Base-by-base conservation (phyloP, 2,888 invertebrate genomes). In the Napeogenes sylphis region DNA sequence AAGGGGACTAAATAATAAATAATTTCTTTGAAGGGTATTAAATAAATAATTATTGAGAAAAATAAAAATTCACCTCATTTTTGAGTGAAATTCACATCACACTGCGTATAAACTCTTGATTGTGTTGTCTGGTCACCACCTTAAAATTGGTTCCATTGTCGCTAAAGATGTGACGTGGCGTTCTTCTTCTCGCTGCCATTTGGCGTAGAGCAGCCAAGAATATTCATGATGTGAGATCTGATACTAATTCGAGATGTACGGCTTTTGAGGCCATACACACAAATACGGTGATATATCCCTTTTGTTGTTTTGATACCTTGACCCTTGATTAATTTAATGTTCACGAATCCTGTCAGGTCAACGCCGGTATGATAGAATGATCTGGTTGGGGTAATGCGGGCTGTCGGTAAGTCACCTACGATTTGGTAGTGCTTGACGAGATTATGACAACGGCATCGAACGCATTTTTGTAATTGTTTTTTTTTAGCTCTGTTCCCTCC, bases 151-250 rank as follows among this genome's bases (percentile, higher is more conserved):
- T 38, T 6, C 38, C 38, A 38, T 38, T 59, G 30, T 71, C 71
- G n/a, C 67, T 65, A n/a, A 70, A 68, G 13, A 69, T 58, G 33
- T 67, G 64, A 13, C 35, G 13, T 0, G 68, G 69, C 3, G 56
- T 54, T 4, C 71, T 71, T n/a, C 72, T 54, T 14, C 70, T 32
- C 4, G 70, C 66, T n/a, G 64, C 45, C 64, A 73, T 66, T 21
- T 72, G 46, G 12, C 66, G 65, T 10, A 72, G 47, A 0, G 71
- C 71, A 6, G 70, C 70, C 3, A 73, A 8, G 45, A 70, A 73
- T 2, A 70, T 46, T 30, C 68, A 68, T 2, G 63, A 57, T 0
- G 57, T 66, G 2, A 72, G 30, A 14, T 71, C 70, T 2, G 69
- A 67, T 1, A 69, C 70, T 0, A 68, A 33, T 38, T 70, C 67